These are phyloP conservation scores for Ailuropoda melanoleuca DNA, from an alignment of 2,113 vertebrate genomes.

Conservation along the genomic window DNA sequence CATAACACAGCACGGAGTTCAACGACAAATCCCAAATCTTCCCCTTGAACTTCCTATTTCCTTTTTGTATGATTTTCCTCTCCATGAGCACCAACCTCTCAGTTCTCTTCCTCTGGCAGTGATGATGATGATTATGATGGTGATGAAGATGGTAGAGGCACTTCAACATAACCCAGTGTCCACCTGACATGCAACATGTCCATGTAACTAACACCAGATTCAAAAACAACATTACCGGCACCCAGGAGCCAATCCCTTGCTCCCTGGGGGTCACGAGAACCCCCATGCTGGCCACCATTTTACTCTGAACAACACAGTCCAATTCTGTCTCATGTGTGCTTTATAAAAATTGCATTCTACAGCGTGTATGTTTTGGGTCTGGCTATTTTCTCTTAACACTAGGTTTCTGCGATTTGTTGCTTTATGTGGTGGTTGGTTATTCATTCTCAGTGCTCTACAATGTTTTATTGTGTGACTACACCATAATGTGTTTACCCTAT, in stretches of 20 bases:
- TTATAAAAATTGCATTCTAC: not conserved
- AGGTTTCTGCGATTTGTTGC: not conserved
- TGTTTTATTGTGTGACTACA: not conserved
- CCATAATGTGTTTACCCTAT: not conserved
- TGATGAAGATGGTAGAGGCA: not conserved
- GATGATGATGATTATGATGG: not conserved
- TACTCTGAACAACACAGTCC: not conserved
- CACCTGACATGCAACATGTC: not conserved
- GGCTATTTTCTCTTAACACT: not conserved
- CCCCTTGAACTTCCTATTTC: not conserved
- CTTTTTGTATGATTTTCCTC: not conserved
- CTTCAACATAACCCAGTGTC: not conserved
- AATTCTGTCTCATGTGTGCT: not conserved
- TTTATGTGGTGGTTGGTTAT: not conserved
- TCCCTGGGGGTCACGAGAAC: not conserved
- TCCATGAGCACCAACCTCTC: not conserved
- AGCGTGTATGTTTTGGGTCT: not conserved
- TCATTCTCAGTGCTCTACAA: not conserved
- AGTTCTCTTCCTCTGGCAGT: not conserved
- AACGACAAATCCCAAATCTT: not conserved
- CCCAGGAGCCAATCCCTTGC: not conserved
- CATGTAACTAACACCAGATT: not conserved
- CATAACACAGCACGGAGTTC: not conserved
- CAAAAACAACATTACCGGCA: not conserved
- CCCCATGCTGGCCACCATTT: not conserved